Base-by-base conservation (phyloP, 2,113 vertebrate species). In the Stegastes partitus region DNA sequence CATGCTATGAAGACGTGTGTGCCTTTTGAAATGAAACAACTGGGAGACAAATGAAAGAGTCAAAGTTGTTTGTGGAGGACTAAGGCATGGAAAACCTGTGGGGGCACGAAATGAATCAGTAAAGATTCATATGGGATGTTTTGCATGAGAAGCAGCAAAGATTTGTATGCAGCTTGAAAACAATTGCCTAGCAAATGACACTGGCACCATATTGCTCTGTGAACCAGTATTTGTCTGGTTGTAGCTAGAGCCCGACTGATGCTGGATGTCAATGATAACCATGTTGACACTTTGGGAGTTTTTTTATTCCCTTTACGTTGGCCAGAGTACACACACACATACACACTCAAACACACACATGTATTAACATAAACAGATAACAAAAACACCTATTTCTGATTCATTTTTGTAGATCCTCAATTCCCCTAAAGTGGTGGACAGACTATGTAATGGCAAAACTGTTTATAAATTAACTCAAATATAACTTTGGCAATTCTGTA, bases 221-320 rank as follows among this genome's bases (percentile, higher is more conserved):
- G 31, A 82, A 62, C 3, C 19, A 59, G 61, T 59, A 61, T 77
- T 73, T 51, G 47, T 45, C n/a, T 22, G 19, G 42, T 19, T 76
- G 74, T 4, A 70, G 54, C 54, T 18, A 53, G 19, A 74, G 21
- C 56, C 39, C 12, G 8, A 14, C 25, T 37, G 8, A 69, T 18
- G 12, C 39, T 56, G n/a, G 25, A 57, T 47, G 11, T 22, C 51
- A 15, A 3, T 21, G 11, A 47, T 45, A 6, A 3, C n/a, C 1
- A 37, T 34, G 14, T 31, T 59, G 23, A 19, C 7, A 26, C n/a
- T 65, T 66, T 15, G 22, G 11, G 2, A 28, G 26, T 28, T 28
- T 28, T 28, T 28, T 28, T 3, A 28, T 28, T 21, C 12, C 8
- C 8, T 19, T 28, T 28, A 28, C 44, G 25, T 1, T 49, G 42